Percentiles rank a stretch among this genome's conserved stretches.
Conservation (phyloP, 2,888 invertebrate species). For the Notodonta ziczac region DNA sequence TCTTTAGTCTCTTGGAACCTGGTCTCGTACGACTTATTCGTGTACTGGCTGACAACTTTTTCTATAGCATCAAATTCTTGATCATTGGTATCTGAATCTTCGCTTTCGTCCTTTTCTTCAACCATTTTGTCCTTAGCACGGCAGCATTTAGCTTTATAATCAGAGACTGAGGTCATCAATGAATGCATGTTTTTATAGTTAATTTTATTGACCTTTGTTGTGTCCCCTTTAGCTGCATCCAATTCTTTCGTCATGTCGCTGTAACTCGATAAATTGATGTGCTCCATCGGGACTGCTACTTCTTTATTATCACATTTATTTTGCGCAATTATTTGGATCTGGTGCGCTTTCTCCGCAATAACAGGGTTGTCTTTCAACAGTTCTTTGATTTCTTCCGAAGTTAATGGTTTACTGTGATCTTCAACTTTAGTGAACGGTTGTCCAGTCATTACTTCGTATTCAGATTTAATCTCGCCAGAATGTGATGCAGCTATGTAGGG, state of each 20-base stretch:
- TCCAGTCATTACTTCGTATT: slow-evolving; percentile 77
- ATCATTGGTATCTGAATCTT: slow-evolving; percentile 48
- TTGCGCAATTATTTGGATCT: slow-evolving; percentile 68
- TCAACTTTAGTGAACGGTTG: slow-evolving; percentile 73
- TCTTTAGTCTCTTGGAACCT: slow-evolving; percentile 73
- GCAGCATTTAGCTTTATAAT: slow-evolving; percentile 48
- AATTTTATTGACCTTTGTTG: slow-evolving; percentile 57
- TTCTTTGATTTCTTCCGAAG: slow-evolving; percentile 61
- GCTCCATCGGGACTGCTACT: slow-evolving; percentile 59
- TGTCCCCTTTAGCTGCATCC: slow-evolving; percentile 57
- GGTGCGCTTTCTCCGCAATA: slow-evolving; percentile 70
- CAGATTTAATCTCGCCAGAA: slow-evolving; percentile 63
- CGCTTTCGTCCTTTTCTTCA: slow-evolving; percentile 28
- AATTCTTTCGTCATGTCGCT: slow-evolving; percentile 60
- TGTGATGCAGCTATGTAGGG: slow-evolving; percentile 71
- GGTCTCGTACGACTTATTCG: slow-evolving; percentile 73
- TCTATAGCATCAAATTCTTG: slow-evolving; percentile 70
- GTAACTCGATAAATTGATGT: slow-evolving; percentile 60
- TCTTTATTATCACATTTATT: slow-evolving; percentile 45
- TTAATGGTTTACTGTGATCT: slow-evolving; percentile 61
- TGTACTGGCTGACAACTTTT: slow-evolving; percentile 68
- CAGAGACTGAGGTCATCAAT: slow-evolving; percentile 56
- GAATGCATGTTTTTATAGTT: slow-evolving; percentile 71
- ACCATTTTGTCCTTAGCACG: slow-evolving; percentile 19
- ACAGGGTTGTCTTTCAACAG: slow-evolving; percentile 66